Conservation (phyloP, 1,140 invertebrate genomes). For the Brachionus plicatilis region DNA sequence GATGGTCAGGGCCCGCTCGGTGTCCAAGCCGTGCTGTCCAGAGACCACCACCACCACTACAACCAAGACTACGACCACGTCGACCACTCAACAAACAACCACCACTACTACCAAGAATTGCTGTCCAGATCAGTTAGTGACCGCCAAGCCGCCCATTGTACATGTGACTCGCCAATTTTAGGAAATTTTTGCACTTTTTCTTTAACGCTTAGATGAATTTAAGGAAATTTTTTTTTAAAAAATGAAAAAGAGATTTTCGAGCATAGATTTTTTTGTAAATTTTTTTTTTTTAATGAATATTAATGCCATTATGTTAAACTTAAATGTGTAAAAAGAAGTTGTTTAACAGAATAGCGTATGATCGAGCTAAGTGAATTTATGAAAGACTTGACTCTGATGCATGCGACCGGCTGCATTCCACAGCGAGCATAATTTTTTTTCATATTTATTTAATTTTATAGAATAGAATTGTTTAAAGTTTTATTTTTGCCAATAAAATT, state of each 20-base stretch:
- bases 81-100: constrained; percentile 4
- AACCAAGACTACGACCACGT: not conserved
- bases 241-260: not conserved
- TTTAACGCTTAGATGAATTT: too few species aligned
- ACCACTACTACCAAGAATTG: constrained; percentile 2
- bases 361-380: not conserved
- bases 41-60: constrained; percentile 14
- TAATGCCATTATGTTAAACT: not conserved
- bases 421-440: not conserved
- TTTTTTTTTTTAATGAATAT: not conserved
- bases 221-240: not conserved
- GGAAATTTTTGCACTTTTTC: not conserved
- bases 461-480: not conserved
- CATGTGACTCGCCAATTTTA: constrained; percentile 32
- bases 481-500: not conserved
- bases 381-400: not conserved
- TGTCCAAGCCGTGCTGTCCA: not conserved
- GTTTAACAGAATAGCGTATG: not conserved
- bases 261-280: not conserved
- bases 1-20: not conserved
- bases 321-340: not conserved
- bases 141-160: constrained; percentile 10
- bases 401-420: not conserved
- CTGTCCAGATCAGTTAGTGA: constrained; percentile 8
- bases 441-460: not conserved